These are phyloP conservation scores for Butorides virescens DNA, from an alignment of 2,113 vertebrate genomes.

Conservation along the genomic window DNA sequence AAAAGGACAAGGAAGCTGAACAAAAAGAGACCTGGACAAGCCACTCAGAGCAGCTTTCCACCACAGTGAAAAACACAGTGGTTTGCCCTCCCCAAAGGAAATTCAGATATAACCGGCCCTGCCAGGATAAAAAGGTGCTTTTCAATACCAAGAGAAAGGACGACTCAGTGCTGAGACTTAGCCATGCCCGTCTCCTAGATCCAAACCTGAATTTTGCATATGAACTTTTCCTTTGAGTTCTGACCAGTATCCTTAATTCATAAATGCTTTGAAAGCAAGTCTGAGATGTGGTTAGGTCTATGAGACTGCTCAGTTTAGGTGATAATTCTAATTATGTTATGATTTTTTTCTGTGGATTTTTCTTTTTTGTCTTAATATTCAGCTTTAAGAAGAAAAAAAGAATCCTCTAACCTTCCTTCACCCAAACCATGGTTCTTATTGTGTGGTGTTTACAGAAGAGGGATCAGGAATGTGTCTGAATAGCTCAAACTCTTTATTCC, in stretches of 20 bases:
- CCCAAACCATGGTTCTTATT: neutral
- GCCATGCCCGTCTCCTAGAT: neutral
- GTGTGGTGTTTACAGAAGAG: neutral
- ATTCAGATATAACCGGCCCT: neutral
- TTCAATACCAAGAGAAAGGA: neutral
- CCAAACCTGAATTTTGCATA: neutral
- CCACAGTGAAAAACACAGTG: neutral
- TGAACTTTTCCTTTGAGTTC: neutral
- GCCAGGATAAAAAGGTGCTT: neutral
- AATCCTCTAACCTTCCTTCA: neutral
- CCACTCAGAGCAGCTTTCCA: neutral
- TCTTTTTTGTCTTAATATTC: neutral
- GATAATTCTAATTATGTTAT: neutral
- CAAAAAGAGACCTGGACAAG: neutral
- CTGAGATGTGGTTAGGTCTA: neutral
- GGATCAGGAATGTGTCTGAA: neutral
- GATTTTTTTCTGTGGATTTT: neutral
- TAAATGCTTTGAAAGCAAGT: neutral
- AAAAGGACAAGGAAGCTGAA: neutral
- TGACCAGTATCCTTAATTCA: neutral
- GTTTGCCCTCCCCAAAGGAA: neutral
- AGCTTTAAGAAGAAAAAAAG: neutral
- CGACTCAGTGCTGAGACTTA: neutral
- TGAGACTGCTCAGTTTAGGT: neutral
- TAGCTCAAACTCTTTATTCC: neutral